Evolutionary conservation across 2,888 invertebrate species (phyloP).

Genomic region (Phoenoteleia sp.): DNA sequence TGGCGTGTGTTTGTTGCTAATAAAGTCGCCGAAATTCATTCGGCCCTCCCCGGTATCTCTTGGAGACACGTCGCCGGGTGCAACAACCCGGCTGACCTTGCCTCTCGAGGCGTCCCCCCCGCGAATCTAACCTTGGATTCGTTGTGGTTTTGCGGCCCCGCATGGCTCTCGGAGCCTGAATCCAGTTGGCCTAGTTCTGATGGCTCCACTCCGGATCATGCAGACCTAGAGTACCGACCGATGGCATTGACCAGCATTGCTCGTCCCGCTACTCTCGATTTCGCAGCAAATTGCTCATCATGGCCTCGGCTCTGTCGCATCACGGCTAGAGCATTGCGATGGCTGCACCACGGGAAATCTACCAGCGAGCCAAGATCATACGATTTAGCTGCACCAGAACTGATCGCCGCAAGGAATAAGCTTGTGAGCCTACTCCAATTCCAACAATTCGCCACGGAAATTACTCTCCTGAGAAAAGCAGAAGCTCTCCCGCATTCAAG

Average conservation of each 20-base stretch:
- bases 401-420: too few relatives aligned
- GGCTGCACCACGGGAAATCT: neutral
- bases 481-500: too few relatives aligned
- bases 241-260: neutral
- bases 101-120: constrained; percentile 13
- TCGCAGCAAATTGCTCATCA: neutral
- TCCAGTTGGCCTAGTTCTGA: neutral
- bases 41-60: neutral
- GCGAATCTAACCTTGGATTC: neutral
- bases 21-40: constrained; percentile 32
- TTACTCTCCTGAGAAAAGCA: neutral
- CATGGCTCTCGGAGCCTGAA: neutral
- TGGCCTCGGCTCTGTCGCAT: neutral
- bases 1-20: constrained; percentile 43
- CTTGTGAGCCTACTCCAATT: neutral
- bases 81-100: constrained; percentile 33
- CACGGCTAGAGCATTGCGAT: neutral
- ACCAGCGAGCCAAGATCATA: too few relatives aligned
- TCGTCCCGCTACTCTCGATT: neutral
- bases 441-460: neutral
- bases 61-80: constrained; percentile 15
- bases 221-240: neutral
- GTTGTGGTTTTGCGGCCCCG: constrained; percentile 12
- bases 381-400: too few relatives aligned
- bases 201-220: neutral